Conservation (phyloP, 2,888 invertebrate genomes). For the Spilosoma lubricipeda region DNA sequence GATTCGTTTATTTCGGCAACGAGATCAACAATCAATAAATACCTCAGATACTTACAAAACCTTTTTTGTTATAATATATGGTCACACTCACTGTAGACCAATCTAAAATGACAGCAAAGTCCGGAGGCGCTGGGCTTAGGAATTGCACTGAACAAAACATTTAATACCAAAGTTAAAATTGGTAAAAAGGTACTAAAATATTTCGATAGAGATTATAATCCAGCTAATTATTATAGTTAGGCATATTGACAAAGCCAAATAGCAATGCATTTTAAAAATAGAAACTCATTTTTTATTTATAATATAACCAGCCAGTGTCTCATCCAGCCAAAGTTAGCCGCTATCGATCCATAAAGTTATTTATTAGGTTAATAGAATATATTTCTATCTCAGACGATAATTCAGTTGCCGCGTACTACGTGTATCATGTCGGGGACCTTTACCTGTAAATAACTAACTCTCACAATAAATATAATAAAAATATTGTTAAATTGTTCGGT, state of each 20-base stretch:
- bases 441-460: background rate
- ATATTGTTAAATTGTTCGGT: background rate
- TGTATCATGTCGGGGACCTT: background rate
- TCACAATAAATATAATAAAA: background rate
- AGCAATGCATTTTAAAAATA: background rate
- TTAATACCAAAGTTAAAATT: too few species aligned
- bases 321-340: conserved; percentile 17
- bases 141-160: too few species aligned
- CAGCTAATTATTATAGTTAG: too few species aligned
- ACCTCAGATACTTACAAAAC: background rate
- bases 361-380: conserved; percentile 25
- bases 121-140: too few species aligned
- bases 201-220: background rate
- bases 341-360: background rate
- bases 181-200: too few species aligned
- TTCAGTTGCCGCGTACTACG: conserved; percentile 11
- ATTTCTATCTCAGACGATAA: conserved; percentile 18
- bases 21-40: background rate
- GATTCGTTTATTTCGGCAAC: background rate
- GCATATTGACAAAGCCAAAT: background rate
- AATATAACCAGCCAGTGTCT: background rate
- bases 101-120: too few species aligned
- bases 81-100: too few species aligned
- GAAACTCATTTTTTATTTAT: background rate
- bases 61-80: too few species aligned